Conservation (phyloP, 2,797 vertebrate genomes). For the Gymnopithys bicolor region DNA sequence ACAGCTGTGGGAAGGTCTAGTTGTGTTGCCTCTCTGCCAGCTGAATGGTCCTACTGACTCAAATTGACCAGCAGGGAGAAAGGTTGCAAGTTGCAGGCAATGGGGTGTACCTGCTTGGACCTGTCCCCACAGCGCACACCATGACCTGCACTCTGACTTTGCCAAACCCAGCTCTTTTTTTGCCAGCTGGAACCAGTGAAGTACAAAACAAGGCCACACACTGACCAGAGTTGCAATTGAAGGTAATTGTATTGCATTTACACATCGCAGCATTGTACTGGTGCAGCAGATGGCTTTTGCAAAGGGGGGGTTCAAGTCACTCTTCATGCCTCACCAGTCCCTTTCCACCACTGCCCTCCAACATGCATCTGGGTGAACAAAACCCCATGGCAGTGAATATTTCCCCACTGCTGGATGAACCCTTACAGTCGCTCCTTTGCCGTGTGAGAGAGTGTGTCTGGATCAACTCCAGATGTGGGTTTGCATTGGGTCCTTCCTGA, state of each 20-base stretch:
- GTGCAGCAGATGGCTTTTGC: not conserved
- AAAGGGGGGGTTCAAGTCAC: not conserved
- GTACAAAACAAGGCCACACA: not conserved
- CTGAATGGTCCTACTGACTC: not conserved
- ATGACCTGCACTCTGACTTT: not conserved
- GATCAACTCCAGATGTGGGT: constrained; percentile 46
- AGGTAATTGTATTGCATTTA: not conserved
- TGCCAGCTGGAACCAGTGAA: not conserved
- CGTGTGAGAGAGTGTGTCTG: not conserved
- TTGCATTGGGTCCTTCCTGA: constrained; percentile 30
- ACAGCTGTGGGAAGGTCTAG: not conserved
- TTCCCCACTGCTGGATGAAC: not conserved
- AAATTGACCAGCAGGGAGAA: accelerated
- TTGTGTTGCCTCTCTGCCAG: not conserved
- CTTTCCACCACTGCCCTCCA: accelerated
- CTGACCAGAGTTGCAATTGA: not conserved
- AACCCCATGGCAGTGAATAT: not conserved
- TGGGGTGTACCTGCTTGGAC: too few relatives aligned
- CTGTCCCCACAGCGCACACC: accelerated
- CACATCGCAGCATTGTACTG: accelerated
- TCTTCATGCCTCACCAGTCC: accelerated
- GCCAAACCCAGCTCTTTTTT: not conserved
- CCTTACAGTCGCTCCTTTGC: accelerated
- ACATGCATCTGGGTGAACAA: not conserved
- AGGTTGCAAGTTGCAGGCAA: accelerated